These are phyloP conservation scores for Campylomormyrus tamandua DNA, from an alignment of 2,113 vertebrate species.

Conservation along the genomic window DNA sequence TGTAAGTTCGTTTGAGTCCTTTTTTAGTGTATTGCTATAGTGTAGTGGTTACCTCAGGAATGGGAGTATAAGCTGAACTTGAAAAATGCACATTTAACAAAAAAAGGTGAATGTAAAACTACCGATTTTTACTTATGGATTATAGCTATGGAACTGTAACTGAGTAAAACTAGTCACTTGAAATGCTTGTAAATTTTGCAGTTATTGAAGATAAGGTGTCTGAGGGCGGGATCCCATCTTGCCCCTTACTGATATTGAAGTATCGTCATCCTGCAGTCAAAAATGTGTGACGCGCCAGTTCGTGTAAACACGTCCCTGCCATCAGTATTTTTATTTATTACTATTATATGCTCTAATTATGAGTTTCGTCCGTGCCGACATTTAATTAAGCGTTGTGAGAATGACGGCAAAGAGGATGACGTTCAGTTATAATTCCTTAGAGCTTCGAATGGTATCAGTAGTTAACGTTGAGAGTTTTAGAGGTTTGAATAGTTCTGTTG, in stretches of 20 bases:
- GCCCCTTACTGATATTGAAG: not conserved
- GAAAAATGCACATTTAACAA: not conserved
- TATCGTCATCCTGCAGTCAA: not conserved
- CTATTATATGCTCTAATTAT: not conserved
- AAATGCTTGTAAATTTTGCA: not conserved
- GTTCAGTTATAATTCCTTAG: not conserved
- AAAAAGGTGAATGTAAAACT: not conserved
- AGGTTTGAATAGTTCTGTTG: not conserved
- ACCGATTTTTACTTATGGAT: not conserved
- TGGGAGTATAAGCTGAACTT: not conserved
- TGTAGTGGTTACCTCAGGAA: not conserved
- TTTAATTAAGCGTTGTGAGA: not conserved
- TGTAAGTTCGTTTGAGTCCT: not conserved
- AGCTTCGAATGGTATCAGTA: not conserved
- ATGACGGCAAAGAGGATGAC: not conserved
- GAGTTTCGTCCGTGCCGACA: not conserved
- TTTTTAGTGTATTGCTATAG: not conserved
- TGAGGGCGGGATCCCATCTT: not conserved
- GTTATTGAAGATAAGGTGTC: not conserved
- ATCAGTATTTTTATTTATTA: not conserved
- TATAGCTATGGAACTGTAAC: not conserved
- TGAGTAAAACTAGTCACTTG: not conserved
- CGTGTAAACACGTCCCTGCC: not conserved
- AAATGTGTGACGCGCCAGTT: not conserved
- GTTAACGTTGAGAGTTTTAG: not conserved